Percentiles rank a stretch among this genome's conserved stretches.
Evolutionary conservation across 2,888 invertebrate species (phyloP).

Genomic region (Yponomeuta sedellus): DNA sequence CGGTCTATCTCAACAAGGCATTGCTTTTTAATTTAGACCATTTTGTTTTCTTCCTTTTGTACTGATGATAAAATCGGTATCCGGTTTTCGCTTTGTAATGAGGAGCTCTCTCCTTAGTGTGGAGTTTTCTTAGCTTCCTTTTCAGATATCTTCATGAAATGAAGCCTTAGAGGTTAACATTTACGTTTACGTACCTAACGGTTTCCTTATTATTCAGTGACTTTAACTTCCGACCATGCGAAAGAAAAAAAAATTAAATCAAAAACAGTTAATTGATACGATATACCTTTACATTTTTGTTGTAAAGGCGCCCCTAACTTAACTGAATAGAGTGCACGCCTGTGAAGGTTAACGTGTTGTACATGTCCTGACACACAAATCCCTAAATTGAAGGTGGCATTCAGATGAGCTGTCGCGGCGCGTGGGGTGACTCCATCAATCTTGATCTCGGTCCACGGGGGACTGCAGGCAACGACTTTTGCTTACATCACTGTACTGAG

Average conservation of each 20-base stretch:
- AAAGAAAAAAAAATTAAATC: too few species aligned
- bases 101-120: conserved; percentile 1
- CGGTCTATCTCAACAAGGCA: conserved; percentile 67
- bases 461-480: conserved; percentile 19
- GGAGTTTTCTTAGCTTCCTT: background rate
- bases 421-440: conserved; percentile 34
- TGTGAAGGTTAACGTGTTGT: too few species aligned
- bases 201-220: too few species aligned
- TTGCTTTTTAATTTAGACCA: conserved; percentile 74
- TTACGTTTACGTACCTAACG: too few species aligned
- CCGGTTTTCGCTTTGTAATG: conserved; percentile 31
- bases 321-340: too few species aligned
- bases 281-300: too few species aligned
- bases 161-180: background rate
- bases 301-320: too few species aligned
- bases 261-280: too few species aligned
- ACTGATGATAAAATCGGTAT: conserved; percentile 62
- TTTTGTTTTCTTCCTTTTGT: conserved; percentile 51
- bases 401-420: conserved; percentile 29
- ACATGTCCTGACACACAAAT: background rate
- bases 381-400: conserved; percentile 17
- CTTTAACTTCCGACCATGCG: too few species aligned
- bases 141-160: background rate
- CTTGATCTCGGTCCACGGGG: conserved; percentile 32
- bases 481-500: conserved; percentile 3